Evolutionary conservation across 2,888 invertebrate genomes (phyloP), one percentile per base, ranked within the genome.

Genomic region (Plagodis dolabraria): DNA sequence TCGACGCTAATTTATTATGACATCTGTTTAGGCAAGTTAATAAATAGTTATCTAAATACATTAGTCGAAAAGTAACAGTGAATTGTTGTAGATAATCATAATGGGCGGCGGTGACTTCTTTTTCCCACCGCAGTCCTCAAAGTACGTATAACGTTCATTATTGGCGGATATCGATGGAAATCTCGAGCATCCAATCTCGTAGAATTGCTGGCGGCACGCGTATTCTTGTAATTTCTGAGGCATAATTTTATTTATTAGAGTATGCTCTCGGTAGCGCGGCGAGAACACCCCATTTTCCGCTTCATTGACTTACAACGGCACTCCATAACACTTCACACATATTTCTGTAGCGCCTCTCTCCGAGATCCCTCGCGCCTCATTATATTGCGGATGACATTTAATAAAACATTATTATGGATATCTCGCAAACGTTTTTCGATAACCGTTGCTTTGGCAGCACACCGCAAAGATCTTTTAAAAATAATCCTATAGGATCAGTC

Each of bases 191-290:
- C 92, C 92, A 92, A 92, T 92, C 90, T 89, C 88, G 80, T 80
- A 84, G 81, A 86, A 86, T 85, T 80, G 83, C 80, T 85, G 80
- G 79, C 76, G 79, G 80, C 79, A 80, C 83, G 85, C 88, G 89
- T 89, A 87, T 92, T 91, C 89, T 92, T 91, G 92, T 92, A 92
- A 92, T 92, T 92, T 92, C 90, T 87, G 86, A 83, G 87, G 88
- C 86, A 92, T 92, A 92, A 92, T 92, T 92, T 92, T 92, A 92
- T 92, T 92, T 92, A 92, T 92, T 92, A 92, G 90, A 90, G 87
- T 86, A 79, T 85, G 82, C 86, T 87, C 86, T 85, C 86, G 80
- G 80, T 80, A 79, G 74, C 78, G 82, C 82, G 80, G 75, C 83
- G 84, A 83, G 89, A 89, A 86, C 87, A 90, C 90, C 92, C 92